Evolutionary conservation across 2,888 invertebrate species (phyloP), one percentile per base, ranked within the genome.

Genomic region (Ditylenchus weischeri): DNA sequence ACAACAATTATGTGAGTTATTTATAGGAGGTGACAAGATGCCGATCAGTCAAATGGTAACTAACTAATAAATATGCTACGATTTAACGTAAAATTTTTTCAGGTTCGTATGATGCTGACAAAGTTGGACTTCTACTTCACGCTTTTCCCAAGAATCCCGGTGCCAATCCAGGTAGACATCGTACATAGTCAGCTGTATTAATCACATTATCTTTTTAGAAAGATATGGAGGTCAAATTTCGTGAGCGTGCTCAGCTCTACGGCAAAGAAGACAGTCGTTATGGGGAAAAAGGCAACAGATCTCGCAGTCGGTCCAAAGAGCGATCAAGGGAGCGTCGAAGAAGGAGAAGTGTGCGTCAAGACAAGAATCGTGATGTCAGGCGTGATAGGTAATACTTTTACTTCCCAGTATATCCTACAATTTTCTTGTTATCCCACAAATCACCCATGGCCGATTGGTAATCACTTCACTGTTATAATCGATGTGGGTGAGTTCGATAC

Each of bases 121-220:
- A 79, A 72, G 84, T 87, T 98, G 68, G 98, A 99, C 84, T 99
- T 98, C 96, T 98, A 94, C 86, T 92, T 92, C 54, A 98, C 98
- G 0, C 87, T 98, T 21, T 99, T 99, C 84, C 98, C 98, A 0
- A 88, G 98, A 75, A 96, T 99, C 84, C 98, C 98, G 0, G 96
- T 98, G 69, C 95, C 96, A 35, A 94, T 96, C 79, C 73, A 82
- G 75, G 82, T 82, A 61, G 78, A 79, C 2, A 80, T 82, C 62
- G 82, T 80, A 54, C 72, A 75, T 57, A 81, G 79, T 64, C 76
- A 43, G 38, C 43, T 2, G 43, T 6, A 43, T 3, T 64, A 19
- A 65, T 43, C 11, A 43, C 43, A 10, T 6, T 13, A 43, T 15
- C 38, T 13, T 43, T 43, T 43, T 43, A 43, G 43, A 43, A 43